Conservation (phyloP, 2,888 invertebrate genomes). For the Chymomyza procnemis region DNA sequence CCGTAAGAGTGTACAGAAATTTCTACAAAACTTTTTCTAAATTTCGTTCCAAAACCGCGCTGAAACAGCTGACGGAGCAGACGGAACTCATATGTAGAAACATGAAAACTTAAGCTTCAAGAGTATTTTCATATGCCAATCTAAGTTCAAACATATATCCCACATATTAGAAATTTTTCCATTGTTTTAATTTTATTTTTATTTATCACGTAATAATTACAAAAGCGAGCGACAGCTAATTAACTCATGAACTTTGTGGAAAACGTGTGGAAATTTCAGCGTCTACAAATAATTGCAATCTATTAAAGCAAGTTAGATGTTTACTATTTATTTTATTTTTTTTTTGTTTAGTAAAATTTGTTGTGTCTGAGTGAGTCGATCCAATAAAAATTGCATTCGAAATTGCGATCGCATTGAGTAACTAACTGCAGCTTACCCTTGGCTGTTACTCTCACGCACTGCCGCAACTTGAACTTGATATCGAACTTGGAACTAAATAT, state of each 20-base stretch:
- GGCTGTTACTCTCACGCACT: neutral
- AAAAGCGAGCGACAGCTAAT: slow-evolving; percentile 20
- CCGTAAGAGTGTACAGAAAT: too few species aligned
- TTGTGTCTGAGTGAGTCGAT: slow-evolving; percentile 42
- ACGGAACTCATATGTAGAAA: too few species aligned
- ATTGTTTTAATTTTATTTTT: slow-evolving; percentile 28
- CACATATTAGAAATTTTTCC: too few species aligned
- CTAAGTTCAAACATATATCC: too few species aligned
- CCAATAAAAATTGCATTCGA: slow-evolving; percentile 21
- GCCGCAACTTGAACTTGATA: neutral
- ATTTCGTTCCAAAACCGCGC: too few species aligned
- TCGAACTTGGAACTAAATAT: slow-evolving; percentile 19
- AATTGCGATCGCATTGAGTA: neutral
- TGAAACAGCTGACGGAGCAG: too few species aligned
- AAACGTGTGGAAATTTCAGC: neutral
- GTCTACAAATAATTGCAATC: slow-evolving; percentile 44
- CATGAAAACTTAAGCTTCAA: too few species aligned
- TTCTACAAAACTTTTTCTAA: too few species aligned
- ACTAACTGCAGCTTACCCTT: neutral
- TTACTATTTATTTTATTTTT: too few species aligned
- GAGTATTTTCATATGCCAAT: too few species aligned
- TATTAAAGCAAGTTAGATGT: slow-evolving; percentile 32
- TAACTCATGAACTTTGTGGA: slow-evolving; percentile 28
- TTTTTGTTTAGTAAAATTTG: too few species aligned
- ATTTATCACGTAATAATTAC: slow-evolving; percentile 9